These are phyloP conservation scores for Alligator sinensis DNA, from an alignment of 2,113 vertebrate genomes.

Conservation along the genomic window DNA sequence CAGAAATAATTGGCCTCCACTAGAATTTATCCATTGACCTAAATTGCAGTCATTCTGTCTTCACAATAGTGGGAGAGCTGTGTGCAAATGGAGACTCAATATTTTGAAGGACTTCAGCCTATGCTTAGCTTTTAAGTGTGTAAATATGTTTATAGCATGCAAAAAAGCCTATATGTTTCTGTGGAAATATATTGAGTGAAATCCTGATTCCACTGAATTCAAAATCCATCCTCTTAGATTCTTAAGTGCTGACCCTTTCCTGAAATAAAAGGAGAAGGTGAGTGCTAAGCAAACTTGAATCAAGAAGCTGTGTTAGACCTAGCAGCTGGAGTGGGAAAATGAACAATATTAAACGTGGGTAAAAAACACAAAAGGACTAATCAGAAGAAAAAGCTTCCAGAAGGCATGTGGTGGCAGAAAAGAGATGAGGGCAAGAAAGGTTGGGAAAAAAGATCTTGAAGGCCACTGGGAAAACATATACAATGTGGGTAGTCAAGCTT, in stretches of 20 bases:
- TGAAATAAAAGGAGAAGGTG: conserved; percentile 12
- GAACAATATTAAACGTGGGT: neutral
- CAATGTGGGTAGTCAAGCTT: too few species aligned
- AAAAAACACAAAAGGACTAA: neutral
- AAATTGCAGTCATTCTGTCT: neutral
- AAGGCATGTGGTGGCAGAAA: neutral
- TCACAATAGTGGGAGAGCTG: conserved; percentile 35
- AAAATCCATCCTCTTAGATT: conserved; percentile 11
- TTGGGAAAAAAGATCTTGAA: too few species aligned
- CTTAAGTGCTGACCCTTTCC: neutral
- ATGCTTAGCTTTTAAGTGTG: neutral
- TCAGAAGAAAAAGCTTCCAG: neutral
- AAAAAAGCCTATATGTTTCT: neutral
- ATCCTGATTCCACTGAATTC: conserved; percentile 20
- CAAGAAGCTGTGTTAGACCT: neutral
- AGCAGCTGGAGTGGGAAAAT: neutral
- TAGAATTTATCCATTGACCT: neutral
- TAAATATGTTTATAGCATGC: neutral
- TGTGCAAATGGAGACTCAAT: conserved; percentile 25
- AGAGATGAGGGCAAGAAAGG: too few species aligned
- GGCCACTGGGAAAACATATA: too few species aligned
- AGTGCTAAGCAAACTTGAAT: neutral
- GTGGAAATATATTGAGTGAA: conserved; percentile 35
- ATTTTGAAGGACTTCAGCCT: conserved; percentile 30
- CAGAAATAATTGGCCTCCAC: neutral